Evolutionary conservation across 2,113 vertebrate species (phyloP).

Genomic region (Ciconia maguari): DNA sequence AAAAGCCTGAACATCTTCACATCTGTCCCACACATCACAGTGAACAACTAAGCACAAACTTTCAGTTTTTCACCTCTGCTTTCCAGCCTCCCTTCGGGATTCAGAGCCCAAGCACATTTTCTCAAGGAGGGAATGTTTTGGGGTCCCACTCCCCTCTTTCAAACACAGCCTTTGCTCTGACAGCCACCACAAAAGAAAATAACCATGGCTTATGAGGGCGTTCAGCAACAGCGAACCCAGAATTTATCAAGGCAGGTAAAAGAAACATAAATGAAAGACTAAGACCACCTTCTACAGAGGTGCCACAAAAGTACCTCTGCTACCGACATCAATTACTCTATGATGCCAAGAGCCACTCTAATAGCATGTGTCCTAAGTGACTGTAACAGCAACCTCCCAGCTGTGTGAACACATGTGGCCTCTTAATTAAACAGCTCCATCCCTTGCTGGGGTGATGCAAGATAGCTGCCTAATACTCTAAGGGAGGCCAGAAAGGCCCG

Average conservation of each 20-base stretch:
- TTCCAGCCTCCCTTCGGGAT: background rate
- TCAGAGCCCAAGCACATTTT: background rate
- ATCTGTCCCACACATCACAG: background rate
- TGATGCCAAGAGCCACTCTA: background rate
- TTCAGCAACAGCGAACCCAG: background rate
- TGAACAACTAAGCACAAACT: background rate
- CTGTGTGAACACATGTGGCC: background rate
- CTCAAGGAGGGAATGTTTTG: background rate
- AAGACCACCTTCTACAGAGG: background rate
- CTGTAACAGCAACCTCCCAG: background rate
- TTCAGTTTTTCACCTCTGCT: background rate
- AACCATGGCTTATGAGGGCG: accelerated
- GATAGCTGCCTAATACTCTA: background rate
- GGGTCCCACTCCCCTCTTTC: background rate
- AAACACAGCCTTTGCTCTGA: background rate
- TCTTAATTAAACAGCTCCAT: background rate
- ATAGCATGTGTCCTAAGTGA: background rate
- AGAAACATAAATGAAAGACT: background rate
- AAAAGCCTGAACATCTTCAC: background rate
- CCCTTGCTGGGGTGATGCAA: background rate
- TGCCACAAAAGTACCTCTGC: background rate
- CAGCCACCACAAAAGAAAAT: background rate
- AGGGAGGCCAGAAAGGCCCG: background rate
- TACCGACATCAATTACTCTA: background rate
- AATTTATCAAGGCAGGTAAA: background rate